Percentiles rank a stretch among this genome's conserved stretches.
These are phyloP conservation scores for Cyrtonyx montezumae DNA, from an alignment of 2,113 vertebrate genomes.

Conservation along the genomic window DNA sequence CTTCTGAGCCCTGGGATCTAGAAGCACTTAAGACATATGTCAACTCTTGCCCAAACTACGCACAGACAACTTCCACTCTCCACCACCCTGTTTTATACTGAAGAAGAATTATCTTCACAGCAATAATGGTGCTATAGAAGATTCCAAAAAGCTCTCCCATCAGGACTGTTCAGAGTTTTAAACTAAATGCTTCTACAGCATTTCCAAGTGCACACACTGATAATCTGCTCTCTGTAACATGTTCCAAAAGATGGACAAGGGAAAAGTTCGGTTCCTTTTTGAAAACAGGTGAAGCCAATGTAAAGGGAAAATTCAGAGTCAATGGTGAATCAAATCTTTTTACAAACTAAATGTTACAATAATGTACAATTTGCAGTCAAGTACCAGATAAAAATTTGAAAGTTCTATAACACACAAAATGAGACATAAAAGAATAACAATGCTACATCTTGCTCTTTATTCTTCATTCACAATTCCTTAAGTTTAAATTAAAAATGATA, in stretches of 20 bases:
- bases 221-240: background rate
- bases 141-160: background rate
- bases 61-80: background rate
- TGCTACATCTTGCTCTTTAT: background rate
- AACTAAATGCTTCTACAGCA: background rate
- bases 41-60: background rate
- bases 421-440: background rate
- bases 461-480: background rate
- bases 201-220: background rate
- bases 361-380: background rate
- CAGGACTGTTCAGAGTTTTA: background rate
- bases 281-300: background rate
- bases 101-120: background rate
- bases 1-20: background rate
- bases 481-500: conserved; percentile 24
- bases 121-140: background rate
- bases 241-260: background rate
- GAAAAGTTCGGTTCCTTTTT: background rate
- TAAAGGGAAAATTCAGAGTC: background rate
- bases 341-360: background rate
- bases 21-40: background rate
- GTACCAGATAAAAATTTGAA: background rate
- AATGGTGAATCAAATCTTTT: background rate
- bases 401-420: background rate
- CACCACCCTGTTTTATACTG: background rate